Percentiles rank a stretch among this genome's conserved stretches.
Evolutionary conservation across 1,140 invertebrate genomes (phyloP).

Genomic region (Heliothis subflexa): DNA sequence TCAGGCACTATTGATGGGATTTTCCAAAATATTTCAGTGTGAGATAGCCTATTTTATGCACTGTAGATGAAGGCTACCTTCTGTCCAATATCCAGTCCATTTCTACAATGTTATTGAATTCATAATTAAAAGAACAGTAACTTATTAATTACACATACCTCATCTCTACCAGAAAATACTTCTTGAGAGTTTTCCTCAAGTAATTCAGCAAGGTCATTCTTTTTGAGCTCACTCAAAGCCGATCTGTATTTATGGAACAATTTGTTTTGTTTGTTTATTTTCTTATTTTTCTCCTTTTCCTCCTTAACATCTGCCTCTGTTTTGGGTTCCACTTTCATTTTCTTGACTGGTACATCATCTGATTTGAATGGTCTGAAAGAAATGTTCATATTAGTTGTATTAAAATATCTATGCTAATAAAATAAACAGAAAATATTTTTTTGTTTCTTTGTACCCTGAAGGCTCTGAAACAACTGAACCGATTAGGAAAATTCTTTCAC

Average conservation of each 20-base stretch:
- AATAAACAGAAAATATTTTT: no score
- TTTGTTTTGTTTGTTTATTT: constrained; percentile 92
- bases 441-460: no score
- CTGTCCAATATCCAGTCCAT: no score
- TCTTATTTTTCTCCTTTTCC: constrained; percentile 84
- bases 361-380: constrained; percentile 85
- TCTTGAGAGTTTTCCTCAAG: constrained; percentile 92
- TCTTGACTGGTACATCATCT: constrained; percentile 89
- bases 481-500: no score
- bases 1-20: no score
- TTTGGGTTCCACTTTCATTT: constrained; percentile 89
- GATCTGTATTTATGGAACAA: constrained; percentile 91
- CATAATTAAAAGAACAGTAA: no score
- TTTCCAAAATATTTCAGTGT: no score
- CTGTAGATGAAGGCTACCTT: no score
- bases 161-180: constrained; percentile 88
- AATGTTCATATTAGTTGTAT: not conserved
- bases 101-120: no score
- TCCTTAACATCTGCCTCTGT: constrained; percentile 84
- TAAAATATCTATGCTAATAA: no score
- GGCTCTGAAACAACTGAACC: no score
- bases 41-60: no score
- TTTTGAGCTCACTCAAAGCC: constrained; percentile 85
- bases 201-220: constrained; percentile 88
- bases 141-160: constrained; percentile 78